Percentiles rank a stretch among this genome's conserved stretches.
Conservation (phyloP, 2,797 vertebrate genomes). For the Argyrosomus regius region DNA sequence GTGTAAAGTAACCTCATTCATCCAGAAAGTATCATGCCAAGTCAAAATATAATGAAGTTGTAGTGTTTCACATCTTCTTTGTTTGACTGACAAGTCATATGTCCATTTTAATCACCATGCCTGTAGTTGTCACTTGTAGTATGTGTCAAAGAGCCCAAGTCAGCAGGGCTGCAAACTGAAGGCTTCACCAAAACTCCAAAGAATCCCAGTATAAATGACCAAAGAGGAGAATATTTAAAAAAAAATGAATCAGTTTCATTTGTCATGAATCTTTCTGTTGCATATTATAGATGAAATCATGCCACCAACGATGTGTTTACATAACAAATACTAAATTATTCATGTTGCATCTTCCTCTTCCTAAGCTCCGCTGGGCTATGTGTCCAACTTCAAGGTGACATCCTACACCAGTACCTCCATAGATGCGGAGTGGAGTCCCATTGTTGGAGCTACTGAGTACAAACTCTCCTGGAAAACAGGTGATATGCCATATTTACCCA, state of each 20-base stretch:
- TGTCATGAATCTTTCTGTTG: neutral
- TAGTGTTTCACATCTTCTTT: constrained; percentile 5
- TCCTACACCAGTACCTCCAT: constrained; percentile 88
- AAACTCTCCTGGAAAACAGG: constrained; percentile 89
- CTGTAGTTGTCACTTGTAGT: constrained; percentile 42
- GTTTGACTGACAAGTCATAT: constrained; percentile 68
- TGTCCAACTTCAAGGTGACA: constrained; percentile 90
- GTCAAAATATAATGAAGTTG: neutral
- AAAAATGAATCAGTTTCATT: too few relatives aligned
- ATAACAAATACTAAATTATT: neutral
- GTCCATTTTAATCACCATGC: constrained; percentile 56
- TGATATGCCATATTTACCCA: constrained; percentile 35
- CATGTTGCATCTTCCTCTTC: neutral
- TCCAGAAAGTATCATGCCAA: neutral
- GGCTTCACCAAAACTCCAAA: neutral
- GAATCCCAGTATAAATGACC: neutral
- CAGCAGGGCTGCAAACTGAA: constrained; percentile 11
- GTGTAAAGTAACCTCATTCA: neutral
- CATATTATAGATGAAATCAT: neutral
- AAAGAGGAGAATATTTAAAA: neutral
- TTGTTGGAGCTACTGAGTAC: constrained; percentile 91
- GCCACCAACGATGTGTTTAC: neutral
- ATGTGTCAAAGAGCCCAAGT: constrained; percentile 20
- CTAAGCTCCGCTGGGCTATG: constrained; percentile 89
- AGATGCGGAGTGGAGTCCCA: constrained; percentile 88